Percentiles rank a stretch among this genome's conserved stretches.
Conservation (phyloP, 1,140 invertebrate species). For the Bombyx mori region ASM3026992v2 NC_085117.1:19428001-19428500, state of each 20-base stretch:
- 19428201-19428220: conserved; percentile 97
- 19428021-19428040: conserved; percentile 57
- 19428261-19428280: conserved; percentile 93
- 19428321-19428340: conserved; percentile 91
- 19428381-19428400: conserved; percentile 85
- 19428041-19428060: conserved; percentile 90
- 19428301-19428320: conserved; percentile 93
- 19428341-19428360: conserved; percentile 91
- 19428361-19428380: conserved; percentile 91
- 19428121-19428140: conserved; percentile 95
- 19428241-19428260: conserved; percentile 95
- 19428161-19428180: conserved; percentile 95
- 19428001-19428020: conserved; percentile 22
- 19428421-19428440: too few species aligned
- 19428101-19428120: conserved; percentile 96
- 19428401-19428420: too few species aligned
- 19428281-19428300: conserved; percentile 96
- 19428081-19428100: conserved; percentile 93
- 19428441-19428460: too few species aligned
- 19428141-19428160: conserved; percentile 90
- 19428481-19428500: conserved; percentile 77
- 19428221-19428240: conserved; percentile 91
- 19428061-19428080: conserved; percentile 92
- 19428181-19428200: conserved; percentile 99
- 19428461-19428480: conserved; percentile 64